Evolutionary conservation across 2,888 invertebrate species (phyloP), one percentile per base, ranked within the genome.

Genomic region (Lepidonotus clava): DNA sequence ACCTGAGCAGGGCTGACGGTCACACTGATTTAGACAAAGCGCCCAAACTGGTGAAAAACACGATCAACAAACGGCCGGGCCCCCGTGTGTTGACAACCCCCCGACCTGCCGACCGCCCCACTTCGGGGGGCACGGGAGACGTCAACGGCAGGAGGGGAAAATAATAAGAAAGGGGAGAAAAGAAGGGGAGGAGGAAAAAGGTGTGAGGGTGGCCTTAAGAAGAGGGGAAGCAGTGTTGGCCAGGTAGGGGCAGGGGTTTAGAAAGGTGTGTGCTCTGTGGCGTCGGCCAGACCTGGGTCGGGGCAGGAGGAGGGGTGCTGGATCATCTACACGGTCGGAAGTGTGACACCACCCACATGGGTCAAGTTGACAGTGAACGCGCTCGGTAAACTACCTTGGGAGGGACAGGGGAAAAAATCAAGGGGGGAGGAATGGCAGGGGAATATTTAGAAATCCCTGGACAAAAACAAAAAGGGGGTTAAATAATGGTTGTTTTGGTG

Each of bases 221-320:
- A 71, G 71, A 71, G 71, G 5, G 38, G 71, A 4, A 38, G 24
- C 71, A 34, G 36, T 71, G 71, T 71, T 34, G 71, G 71, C 71
- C 71, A 14, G 38, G 36, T 34, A 71, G 28, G 11, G 71, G 36
- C 38, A 38, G 18, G n/a, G 36, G 71, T 71, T 71, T 71, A 71
- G 4, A 71, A 36, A 71, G 71, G 71, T 71, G 71, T 71, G 71
- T 71, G 71, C n/a, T 71, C 38, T 36, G 21, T 71, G 71, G 71
- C 71, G 71, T 36, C 71, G 36, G 11, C 38, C 14, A 71, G 71
- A 71, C 61, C 28, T 61, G 61, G 24, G 61, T n/a, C n/a, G n/a
- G n/a, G n/a, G n/a, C n/a, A n/a, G n/a, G n/a, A n/a, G n/a, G n/a
- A n/a, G n/a, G n/a, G 61, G 28, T 32, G 24, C 61, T 28, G 53